Evolutionary conservation across 2,113 vertebrate species (phyloP).

Genomic region (Protobothrops flavoviridis): DNA sequence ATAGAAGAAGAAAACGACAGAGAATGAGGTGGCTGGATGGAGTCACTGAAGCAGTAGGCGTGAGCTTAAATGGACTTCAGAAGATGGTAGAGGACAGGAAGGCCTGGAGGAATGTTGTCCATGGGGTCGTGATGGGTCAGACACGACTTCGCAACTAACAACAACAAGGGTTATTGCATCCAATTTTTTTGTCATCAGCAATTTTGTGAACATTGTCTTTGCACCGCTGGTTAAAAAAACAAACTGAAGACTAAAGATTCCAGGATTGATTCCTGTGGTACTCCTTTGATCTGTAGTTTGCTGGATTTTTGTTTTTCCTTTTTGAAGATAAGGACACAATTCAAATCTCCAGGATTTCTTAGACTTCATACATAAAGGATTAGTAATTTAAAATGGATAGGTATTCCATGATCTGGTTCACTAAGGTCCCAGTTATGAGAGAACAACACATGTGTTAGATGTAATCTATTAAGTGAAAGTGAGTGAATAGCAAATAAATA

Average conservation of each 20-base stretch:
- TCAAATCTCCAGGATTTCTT: neutral
- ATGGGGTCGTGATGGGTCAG: too few species aligned
- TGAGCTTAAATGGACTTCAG: too few species aligned
- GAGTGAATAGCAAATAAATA: neutral
- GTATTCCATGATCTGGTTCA: neutral
- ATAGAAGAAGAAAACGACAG: too few species aligned
- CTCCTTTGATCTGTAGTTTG: neutral
- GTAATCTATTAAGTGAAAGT: neutral
- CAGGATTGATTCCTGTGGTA: neutral
- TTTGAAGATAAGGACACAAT: neutral
- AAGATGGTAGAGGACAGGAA: too few species aligned
- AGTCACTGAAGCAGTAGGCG: too few species aligned
- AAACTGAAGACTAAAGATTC: neutral
- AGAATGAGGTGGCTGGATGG: too few species aligned
- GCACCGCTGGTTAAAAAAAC: neutral
- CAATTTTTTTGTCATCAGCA: neutral
- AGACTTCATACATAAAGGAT: neutral
- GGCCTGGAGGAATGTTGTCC: too few species aligned
- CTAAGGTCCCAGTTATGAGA: neutral
- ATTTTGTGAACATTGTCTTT: neutral
- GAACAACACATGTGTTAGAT: neutral
- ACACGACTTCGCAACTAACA: too few species aligned
- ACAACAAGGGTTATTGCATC: neutral
- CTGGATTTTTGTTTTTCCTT: neutral
- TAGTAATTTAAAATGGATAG: neutral